These are phyloP conservation scores for Saguinus imperator DNA, from an alignment of 2,113 vertebrate genomes.

Conservation along the genomic window DNA sequence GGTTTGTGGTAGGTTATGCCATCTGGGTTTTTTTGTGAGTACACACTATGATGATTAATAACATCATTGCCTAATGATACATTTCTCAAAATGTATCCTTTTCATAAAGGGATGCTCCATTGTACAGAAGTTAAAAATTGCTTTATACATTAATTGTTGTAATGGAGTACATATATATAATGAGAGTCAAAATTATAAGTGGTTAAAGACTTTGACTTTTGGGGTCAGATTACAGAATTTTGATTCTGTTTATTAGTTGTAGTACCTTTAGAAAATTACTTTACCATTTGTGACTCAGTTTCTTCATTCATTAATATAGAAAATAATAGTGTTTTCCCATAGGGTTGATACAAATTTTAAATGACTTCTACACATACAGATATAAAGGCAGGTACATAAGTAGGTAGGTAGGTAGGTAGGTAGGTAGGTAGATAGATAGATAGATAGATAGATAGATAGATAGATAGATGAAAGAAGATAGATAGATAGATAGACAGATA, in stretches of 20 bases:
- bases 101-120: not conserved
- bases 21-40: not conserved
- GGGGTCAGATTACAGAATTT: not conserved
- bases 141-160: not conserved
- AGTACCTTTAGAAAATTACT: not conserved
- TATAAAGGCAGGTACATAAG: not conserved
- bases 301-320: not conserved
- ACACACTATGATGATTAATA: not conserved
- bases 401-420: not conserved
- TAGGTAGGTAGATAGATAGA: no score
- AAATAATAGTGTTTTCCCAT: not conserved
- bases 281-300: not conserved
- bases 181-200: not conserved
- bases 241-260: not conserved
- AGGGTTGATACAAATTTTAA: not conserved
- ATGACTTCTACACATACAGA: not conserved
- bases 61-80: not conserved
- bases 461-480: no score
- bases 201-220: not conserved
- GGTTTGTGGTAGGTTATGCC: not conserved
- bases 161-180: not conserved
- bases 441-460: no score
- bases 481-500: not conserved
- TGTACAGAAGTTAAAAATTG: not conserved
- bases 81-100: not conserved